These are phyloP conservation scores for Amphipoea lucens DNA, from an alignment of 2,888 invertebrate species.

Conservation along the genomic window DNA sequence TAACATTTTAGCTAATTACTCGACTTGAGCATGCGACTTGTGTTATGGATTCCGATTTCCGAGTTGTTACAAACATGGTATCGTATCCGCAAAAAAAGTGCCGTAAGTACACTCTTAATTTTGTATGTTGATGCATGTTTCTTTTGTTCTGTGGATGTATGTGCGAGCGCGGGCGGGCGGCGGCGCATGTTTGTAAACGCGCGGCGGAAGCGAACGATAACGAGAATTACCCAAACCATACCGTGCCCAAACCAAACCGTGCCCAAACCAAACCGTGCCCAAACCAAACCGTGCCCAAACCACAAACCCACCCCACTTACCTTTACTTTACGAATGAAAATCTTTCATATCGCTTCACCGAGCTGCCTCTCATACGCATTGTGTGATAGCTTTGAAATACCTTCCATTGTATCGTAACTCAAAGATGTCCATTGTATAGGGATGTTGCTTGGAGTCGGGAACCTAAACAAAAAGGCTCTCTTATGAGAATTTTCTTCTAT, in stretches of 20 bases:
- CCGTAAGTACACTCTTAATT: conserved; percentile 9
- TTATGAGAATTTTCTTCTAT: conserved; percentile 40
- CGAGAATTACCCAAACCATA: conserved; percentile 21
- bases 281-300: conserved; percentile 9
- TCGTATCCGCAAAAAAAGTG: conserved; percentile 45
- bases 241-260: neutral
- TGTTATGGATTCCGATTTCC: conserved; percentile 56
- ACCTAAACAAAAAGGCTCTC: conserved; percentile 37
- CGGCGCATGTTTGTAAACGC: conserved; percentile 58
- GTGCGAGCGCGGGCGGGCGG: conserved; percentile 15
- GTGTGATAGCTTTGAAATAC: conserved; percentile 44
- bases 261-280: neutral
- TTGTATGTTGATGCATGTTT: conserved; percentile 38
- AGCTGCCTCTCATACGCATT: conserved; percentile 29
- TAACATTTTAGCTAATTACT: conserved; percentile 7
- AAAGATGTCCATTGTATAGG: conserved; percentile 39
- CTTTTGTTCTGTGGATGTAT: conserved; percentile 47
- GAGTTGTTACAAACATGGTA: conserved; percentile 47
- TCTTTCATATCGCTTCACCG: conserved; percentile 24
- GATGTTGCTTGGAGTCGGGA: conserved; percentile 27
- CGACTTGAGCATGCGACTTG: conserved; percentile 12
- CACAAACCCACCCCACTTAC: conserved; percentile 10
- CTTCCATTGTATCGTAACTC: conserved; percentile 42
- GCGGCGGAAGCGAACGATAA: conserved; percentile 60
- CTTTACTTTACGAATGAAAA: conserved; percentile 14